phyloP scores from a whole-genome alignment of 2,888 invertebrate genomes.

The Scotopteryx bipunctaria region DNA sequence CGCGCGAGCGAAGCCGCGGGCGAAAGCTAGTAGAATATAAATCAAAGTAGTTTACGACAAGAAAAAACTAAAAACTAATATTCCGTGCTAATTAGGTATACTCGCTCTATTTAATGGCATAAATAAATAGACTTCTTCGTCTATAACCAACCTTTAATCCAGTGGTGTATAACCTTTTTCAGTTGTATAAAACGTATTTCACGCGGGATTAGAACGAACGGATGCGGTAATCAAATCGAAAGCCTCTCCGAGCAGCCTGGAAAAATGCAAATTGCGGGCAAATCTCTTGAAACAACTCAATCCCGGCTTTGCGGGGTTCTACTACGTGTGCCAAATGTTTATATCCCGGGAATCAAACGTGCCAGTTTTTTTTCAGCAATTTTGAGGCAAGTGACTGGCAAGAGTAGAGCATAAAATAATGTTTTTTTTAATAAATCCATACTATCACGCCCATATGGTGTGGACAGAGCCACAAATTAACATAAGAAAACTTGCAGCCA shows the following conservation, averaged over 20 bases:
- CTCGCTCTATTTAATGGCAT: no score
- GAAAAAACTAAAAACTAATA: no score
- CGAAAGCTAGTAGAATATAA: no score
- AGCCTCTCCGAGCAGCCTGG: conserved; percentile 37
- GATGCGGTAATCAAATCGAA: conserved; percentile 54
- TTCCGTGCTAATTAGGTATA: background rate
- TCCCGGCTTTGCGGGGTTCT: conserved; percentile 15
- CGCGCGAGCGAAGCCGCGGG: no score
- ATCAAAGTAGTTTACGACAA: no score
- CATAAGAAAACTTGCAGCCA: no score
- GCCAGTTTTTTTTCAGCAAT: no score
- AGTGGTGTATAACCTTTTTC: conserved; percentile 3
- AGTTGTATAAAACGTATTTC: background rate
- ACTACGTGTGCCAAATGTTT: conserved; percentile 37
- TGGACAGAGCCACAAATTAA: no score
- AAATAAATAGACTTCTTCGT: background rate
- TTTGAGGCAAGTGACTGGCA: no score
- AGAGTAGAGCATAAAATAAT: no score
- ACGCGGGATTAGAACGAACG: conserved; percentile 38
- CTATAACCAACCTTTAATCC: background rate
- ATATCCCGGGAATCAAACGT: background rate
- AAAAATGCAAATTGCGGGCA: conserved; percentile 64
- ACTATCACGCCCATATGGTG: no score
- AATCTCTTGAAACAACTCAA: conserved; percentile 49
- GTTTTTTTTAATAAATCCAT: no score